These are phyloP conservation scores for Coelopa pilipes DNA, from an alignment of 2,888 invertebrate genomes.

Conservation along the genomic window DNA sequence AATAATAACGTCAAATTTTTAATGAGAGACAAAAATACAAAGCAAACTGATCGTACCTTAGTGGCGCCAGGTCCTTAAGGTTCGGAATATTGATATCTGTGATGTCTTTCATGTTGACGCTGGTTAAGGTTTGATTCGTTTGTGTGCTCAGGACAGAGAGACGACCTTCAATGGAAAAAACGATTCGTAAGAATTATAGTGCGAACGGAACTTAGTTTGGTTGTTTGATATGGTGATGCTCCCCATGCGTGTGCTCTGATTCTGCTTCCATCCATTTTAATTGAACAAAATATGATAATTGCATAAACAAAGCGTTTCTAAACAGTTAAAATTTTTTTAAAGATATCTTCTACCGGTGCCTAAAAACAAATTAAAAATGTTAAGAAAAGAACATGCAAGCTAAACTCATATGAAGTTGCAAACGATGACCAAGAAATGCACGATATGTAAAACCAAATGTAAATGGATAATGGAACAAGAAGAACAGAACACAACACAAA, in stretches of 20 bases:
- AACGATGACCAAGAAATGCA: conserved; percentile 1
- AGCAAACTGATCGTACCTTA: conserved; percentile 52
- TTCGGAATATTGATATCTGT: conserved; percentile 62
- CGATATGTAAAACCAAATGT: not conserved
- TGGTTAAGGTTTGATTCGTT: conserved; percentile 63
- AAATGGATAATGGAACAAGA: not conserved
- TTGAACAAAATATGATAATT: conserved; percentile 15
- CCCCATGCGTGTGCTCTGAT: not conserved
- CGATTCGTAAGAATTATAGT: not conserved
- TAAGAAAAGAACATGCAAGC: conserved; percentile 33
- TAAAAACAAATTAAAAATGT: conserved; percentile 43
- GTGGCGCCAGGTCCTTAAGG: conserved; percentile 60
- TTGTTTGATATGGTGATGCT: not conserved
- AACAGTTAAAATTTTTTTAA: conserved; percentile 32
- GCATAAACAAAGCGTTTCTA: conserved; percentile 2
- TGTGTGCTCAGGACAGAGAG: conserved; percentile 66
- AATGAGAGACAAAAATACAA: not conserved
- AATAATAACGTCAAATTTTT: too few relatives aligned
- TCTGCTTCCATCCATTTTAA: conserved; percentile 22
- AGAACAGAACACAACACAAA: conserved; percentile 11
- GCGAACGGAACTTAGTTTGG: not conserved
- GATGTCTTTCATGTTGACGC: conserved; percentile 63
- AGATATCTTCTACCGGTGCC: conserved; percentile 43
- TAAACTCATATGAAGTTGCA: not conserved
- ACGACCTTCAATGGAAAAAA: conserved; percentile 54